These are phyloP conservation scores for Clarias laeviceps DNA, from an alignment of 2,797 vertebrate species.

Conservation along the genomic window DNA sequence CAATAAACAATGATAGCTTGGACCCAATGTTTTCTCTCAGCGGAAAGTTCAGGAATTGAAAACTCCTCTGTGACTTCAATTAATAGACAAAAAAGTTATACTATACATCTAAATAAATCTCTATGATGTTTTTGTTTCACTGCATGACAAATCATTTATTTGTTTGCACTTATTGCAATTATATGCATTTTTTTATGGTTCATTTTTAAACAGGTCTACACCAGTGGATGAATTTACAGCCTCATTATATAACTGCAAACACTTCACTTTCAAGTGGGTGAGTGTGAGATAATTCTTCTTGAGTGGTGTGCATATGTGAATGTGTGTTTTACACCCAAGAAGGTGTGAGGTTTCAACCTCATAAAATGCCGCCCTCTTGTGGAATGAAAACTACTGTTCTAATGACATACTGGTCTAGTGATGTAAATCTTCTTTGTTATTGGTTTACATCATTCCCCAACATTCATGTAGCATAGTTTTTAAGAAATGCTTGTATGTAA, in stretches of 20 bases:
- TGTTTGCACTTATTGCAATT: not conserved
- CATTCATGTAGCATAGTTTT: too few species aligned
- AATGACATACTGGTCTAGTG: too few species aligned
- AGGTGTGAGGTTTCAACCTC: not conserved
- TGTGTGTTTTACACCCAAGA: not conserved
- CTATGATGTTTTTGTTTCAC: not conserved
- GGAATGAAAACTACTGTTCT: not conserved
- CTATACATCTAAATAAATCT: too few species aligned
- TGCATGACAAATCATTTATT: not conserved
- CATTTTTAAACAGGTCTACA: too few species aligned
- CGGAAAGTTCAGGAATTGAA: too few species aligned
- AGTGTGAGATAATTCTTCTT: not conserved
- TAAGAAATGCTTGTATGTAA: too few species aligned
- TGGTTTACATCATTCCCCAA: too few species aligned
- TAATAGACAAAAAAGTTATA: too few species aligned
- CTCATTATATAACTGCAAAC: not conserved
- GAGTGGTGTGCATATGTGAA: not conserved
- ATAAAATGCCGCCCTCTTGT: not conserved
- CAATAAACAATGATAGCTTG: not conserved
- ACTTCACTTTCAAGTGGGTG: not conserved
- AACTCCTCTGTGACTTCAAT: too few species aligned
- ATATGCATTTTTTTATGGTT: not conserved
- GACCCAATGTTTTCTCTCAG: not conserved
- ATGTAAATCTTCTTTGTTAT: too few species aligned
- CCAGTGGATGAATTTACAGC: not conserved